Evolutionary conservation across 2,888 invertebrate genomes (phyloP).

Genomic region (Atrina japonica): DNA sequence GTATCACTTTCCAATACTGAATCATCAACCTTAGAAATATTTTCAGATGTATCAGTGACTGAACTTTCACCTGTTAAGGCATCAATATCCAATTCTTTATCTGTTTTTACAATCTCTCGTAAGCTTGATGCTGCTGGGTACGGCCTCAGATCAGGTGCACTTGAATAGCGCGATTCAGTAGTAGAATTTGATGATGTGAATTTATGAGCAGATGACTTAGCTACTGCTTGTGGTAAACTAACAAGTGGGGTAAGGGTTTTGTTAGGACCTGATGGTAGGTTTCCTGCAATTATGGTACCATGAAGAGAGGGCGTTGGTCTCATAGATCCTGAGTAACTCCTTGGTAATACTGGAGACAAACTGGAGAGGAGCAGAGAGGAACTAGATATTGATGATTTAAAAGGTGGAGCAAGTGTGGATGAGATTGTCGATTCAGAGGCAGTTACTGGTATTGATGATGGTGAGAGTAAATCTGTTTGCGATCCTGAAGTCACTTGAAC

Average conservation of each 20-base stretch:
- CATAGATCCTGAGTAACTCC: neutral
- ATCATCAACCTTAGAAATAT: no score
- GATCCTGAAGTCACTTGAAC: neutral
- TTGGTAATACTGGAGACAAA: conserved; percentile 31
- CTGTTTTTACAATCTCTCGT: no score
- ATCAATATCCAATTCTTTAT: no score
- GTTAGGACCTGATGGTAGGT: conserved; percentile 7
- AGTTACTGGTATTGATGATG: neutral
- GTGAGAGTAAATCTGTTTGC: neutral
- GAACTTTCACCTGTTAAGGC: no score
- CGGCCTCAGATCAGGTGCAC: no score
- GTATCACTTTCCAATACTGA: no score
- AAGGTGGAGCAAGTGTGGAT: neutral
- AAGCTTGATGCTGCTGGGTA: no score
- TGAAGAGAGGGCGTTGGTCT: neutral
- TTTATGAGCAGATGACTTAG: no score
- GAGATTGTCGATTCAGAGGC: neutral
- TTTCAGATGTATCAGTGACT: no score
- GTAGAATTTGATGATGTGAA: no score
- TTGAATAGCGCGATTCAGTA: no score
- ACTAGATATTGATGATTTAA: conserved; percentile 14
- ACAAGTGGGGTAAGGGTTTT: neutral
- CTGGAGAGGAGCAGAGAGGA: conserved; percentile 24
- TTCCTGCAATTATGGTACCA: conserved; percentile 12
- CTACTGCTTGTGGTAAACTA: no score